Evolutionary conservation across 2,113 vertebrate species (phyloP).

Genomic region (Lepidothrix coronata): DNA sequence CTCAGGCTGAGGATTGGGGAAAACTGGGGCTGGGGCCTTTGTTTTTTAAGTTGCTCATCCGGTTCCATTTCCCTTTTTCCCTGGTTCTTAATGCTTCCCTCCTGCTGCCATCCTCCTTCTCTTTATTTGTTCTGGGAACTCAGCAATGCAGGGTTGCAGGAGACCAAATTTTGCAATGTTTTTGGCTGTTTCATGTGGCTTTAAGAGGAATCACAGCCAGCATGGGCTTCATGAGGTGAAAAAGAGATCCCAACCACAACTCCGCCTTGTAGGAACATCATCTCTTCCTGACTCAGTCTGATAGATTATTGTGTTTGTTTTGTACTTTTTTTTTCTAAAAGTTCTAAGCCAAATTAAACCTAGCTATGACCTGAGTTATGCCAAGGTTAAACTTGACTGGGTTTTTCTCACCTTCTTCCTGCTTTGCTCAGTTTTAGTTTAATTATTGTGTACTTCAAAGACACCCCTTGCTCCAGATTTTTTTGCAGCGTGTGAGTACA

Average conservation of each 20-base stretch:
- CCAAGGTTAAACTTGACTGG: not conserved
- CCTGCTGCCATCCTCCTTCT: not conserved
- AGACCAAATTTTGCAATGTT: not conserved
- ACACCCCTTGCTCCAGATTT: not conserved
- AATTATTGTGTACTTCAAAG: not conserved
- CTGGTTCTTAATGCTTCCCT: not conserved
- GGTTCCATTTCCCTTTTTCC: not conserved
- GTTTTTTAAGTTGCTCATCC: not conserved
- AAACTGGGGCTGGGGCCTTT: not conserved
- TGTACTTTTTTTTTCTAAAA: not conserved
- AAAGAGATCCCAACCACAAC: not conserved
- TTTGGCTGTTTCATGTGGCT: not conserved
- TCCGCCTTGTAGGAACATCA: not conserved
- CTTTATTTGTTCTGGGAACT: not conserved
- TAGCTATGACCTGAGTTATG: not conserved
- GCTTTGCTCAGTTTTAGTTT: not conserved
- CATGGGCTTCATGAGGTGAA: not conserved
- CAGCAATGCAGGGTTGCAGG: not conserved
- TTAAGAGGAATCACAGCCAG: not conserved
- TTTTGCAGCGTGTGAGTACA: not conserved
- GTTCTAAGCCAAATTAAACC: not conserved
- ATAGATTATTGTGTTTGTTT: not conserved
- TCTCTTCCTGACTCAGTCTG: not conserved
- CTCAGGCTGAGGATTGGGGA: not conserved
- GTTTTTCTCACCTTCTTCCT: not conserved